Conservation (phyloP, 2,113 vertebrate genomes). For the Pungitius pungitius region DNA sequence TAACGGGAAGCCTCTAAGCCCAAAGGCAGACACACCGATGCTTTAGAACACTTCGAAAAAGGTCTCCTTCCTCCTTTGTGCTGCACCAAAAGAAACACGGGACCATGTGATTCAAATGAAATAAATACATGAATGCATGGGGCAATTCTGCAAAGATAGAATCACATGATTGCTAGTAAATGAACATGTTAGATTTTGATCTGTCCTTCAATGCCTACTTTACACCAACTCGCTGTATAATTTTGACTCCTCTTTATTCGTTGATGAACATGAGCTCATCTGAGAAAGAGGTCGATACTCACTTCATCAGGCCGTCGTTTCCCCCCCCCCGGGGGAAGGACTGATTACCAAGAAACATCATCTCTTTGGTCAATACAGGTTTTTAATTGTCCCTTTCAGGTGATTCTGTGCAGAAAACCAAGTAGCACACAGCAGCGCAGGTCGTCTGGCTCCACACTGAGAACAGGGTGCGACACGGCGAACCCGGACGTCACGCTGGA, state of each 20-base stretch:
- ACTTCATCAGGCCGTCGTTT: not conserved
- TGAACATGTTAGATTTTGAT: not conserved
- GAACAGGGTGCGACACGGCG: too few relatives aligned
- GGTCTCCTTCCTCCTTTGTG: constrained; percentile 14
- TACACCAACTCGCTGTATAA: not conserved
- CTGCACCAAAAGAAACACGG: not conserved
- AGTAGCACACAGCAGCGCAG: too few relatives aligned
- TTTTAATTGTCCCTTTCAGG: not conserved
- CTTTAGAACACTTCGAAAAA: constrained; percentile 31
- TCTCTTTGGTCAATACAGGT: not conserved
- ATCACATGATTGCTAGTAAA: too few relatives aligned
- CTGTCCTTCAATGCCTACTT: not conserved
- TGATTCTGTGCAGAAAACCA: not conserved
- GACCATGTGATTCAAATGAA: too few relatives aligned
- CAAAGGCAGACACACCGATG: constrained; percentile 34
- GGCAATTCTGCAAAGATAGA: not conserved
- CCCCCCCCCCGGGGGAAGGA: not conserved
- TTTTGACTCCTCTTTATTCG: not conserved
- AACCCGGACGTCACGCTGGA: too few relatives aligned
- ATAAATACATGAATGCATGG: not conserved
- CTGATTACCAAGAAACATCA: not conserved
- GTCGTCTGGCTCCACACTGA: not conserved
- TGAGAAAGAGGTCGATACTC: not conserved
- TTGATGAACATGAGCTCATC: not conserved
- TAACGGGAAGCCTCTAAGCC: constrained; percentile 40